These are phyloP conservation scores for Archivesica marissinica DNA, from an alignment of 1,140 invertebrate species.

Conservation along the genomic window DNA sequence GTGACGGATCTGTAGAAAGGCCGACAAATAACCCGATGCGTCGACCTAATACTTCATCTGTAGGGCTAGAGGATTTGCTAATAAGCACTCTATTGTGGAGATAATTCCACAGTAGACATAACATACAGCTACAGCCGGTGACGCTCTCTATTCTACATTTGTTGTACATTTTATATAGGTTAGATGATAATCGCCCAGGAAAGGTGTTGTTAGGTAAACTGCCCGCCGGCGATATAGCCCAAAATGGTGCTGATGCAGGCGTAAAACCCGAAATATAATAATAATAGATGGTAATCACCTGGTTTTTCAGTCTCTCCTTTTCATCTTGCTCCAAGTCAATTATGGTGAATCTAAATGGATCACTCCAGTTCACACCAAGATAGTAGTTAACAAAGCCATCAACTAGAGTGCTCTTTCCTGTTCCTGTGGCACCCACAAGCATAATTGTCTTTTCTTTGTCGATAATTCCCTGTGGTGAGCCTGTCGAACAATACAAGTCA, in stretches of 20 bases:
- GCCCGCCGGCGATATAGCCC: not conserved
- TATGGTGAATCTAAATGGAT: slow-evolving; percentile 58
- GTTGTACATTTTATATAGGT: not conserved
- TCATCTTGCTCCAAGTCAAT: slow-evolving; percentile 57
- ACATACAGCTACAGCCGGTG: not conserved
- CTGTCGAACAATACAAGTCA: not conserved
- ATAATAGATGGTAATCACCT: slow-evolving; percentile 21
- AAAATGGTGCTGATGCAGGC: not conserved
- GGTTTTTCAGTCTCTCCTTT: not conserved
- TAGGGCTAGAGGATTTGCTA: too few species aligned
- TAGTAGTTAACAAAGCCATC: slow-evolving; percentile 61
- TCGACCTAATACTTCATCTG: too few species aligned
- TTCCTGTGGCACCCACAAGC: slow-evolving; percentile 57
- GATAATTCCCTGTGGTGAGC: not conserved
- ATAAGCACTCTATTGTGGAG: not conserved
- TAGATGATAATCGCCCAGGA: not conserved
- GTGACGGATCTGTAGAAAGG: too few species aligned
- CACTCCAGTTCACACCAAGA: slow-evolving; percentile 57
- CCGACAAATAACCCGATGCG: not conserved
- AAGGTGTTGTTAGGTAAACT: not conserved
- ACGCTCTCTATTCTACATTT: not conserved
- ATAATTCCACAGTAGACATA: not conserved
- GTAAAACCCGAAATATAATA: not conserved
- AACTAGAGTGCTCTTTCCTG: slow-evolving; percentile 62
- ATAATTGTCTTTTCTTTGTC: slow-evolving; percentile 57